Conservation (phyloP, 1,140 invertebrate genomes). For the Drosophila arawakana region DNA sequence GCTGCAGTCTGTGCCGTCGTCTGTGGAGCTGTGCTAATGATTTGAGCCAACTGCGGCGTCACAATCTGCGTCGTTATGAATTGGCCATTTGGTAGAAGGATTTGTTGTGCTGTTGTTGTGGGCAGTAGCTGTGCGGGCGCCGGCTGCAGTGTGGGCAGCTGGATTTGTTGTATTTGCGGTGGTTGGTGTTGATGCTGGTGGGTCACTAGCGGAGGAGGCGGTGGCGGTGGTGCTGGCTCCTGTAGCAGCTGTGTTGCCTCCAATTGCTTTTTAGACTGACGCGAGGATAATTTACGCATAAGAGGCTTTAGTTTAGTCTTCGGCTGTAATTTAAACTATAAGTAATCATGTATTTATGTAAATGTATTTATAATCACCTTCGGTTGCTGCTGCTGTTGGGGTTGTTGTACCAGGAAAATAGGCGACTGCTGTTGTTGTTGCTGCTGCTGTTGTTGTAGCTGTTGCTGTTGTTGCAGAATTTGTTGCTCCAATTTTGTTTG, state of each 20-base stretch:
- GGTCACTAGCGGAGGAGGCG: slow-evolving; percentile 39
- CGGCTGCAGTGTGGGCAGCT: slow-evolving; percentile 61
- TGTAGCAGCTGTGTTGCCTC: slow-evolving; percentile 54
- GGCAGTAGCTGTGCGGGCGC: slow-evolving; percentile 62
- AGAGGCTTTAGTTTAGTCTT: slow-evolving; percentile 63
- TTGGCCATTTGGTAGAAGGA: slow-evolving; percentile 82
- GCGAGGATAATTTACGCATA: slow-evolving; percentile 55
- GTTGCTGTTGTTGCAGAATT: slow-evolving; percentile 50
- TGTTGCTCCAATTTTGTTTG: slow-evolving; percentile 59
- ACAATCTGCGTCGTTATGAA: slow-evolving; percentile 83
- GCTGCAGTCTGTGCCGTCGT: slow-evolving; percentile 37
- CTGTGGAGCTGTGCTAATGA: slow-evolving; percentile 58
- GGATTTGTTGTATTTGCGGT: slow-evolving; percentile 65
- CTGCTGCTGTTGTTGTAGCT: slow-evolving; percentile 48
- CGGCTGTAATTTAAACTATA: slow-evolving; percentile 4
- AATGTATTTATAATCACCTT: not conserved
- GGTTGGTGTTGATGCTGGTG: slow-evolving; percentile 55
- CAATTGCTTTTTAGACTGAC: slow-evolving; percentile 61
- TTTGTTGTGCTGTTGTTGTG: slow-evolving; percentile 70
- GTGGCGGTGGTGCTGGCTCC: slow-evolving; percentile 50
- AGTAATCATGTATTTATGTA: not conserved
- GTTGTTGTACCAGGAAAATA: slow-evolving; percentile 31
- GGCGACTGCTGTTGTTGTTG: slow-evolving; percentile 49
- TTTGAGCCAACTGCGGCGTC: slow-evolving; percentile 67
- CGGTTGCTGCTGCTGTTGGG: slow-evolving; percentile 11